A percentile compares a stretch with the other conserved stretches of the same genome.
phyloP scores from a whole-genome alignment of 2,888 invertebrate genomes.

The Notocelia uddmanniana region DNA sequence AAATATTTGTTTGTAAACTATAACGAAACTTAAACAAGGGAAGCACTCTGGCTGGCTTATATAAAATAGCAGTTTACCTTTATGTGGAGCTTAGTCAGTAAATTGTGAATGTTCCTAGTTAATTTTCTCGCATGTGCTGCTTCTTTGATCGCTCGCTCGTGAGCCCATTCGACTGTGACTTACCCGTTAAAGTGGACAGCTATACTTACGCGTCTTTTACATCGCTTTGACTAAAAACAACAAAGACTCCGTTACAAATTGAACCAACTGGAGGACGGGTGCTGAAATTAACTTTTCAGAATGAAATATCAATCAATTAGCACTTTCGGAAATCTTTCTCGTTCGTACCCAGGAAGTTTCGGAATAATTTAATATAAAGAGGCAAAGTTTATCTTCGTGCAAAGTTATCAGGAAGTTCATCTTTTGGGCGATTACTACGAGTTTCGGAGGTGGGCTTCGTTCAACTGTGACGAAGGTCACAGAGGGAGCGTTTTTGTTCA shows the following conservation, averaged over 20 bases:
- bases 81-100: constrained; percentile 23
- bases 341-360: constrained; percentile 64
- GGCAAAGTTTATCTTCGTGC: constrained; percentile 69
- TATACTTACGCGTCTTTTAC: constrained; percentile 40
- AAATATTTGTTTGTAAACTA: neutral
- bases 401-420: constrained; percentile 72
- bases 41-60: neutral
- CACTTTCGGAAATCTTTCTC: constrained; percentile 62
- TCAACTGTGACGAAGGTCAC: constrained; percentile 53
- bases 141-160: constrained; percentile 55
- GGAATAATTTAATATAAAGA: constrained; percentile 78
- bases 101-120: constrained; percentile 47
- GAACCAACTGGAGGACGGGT: constrained; percentile 33
- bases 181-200: constrained; percentile 44
- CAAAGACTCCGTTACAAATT: constrained; percentile 44
- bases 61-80: constrained; percentile 27
- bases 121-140: constrained; percentile 50
- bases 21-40: neutral
- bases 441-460: constrained; percentile 50
- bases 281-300: constrained; percentile 54
- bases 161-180: constrained; percentile 51
- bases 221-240: constrained; percentile 41
- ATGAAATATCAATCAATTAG: constrained; percentile 75
- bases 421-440: constrained; percentile 66
- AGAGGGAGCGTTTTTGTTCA: constrained; percentile 43